Evolutionary conservation across 2,797 vertebrate species (phyloP), one percentile per base, ranked within the genome.

Genomic region (Crypturellus tataupa): DNA sequence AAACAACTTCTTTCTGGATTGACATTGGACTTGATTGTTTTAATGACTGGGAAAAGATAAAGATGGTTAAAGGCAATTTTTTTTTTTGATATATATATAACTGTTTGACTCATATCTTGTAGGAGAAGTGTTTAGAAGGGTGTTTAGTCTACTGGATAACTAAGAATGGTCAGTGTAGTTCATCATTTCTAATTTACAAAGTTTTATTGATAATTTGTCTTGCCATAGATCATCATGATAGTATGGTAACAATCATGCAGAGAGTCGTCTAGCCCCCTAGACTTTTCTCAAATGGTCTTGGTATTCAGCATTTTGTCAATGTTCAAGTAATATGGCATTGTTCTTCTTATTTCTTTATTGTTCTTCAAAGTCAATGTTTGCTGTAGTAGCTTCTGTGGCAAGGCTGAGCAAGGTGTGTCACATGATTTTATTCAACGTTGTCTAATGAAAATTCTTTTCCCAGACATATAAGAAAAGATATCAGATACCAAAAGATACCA

Each of bases 381-480:
- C 68, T 49, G 62, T 46, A 56, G 53, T 55, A 80, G 42, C 37
- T 95, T 55, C 27, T 56, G 80, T 80, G 59, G 69, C 87, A 80
- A 81, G 62, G 33, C 67, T 92, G 90, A 87, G 46, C 67, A 93
- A 97, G 73, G 70, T 56, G 49, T 79, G 87, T 79, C 92, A 79
- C 27, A 76, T 8, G 14, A 23, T 47, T 81, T 89, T 92, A 93
- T 49, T 73, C 93, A 94, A 91, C 94, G 89, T 87, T 46, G 55
- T 87, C 69, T 85, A 93, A 87, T 62, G 89, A 85, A 55, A 89
- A 27, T 31, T 89, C 0, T 0, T 79, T 95, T 82, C 92, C 92
- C 29, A 89, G 93, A 91, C 70, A 78, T 92, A 95, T 89, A 79
- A 86, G 84, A 60, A 86, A 89, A 94, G 46, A 24, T 89, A 93